phyloP scores from a whole-genome alignment of 1,140 invertebrate species.

The Hypsibius dujardini region DNA sequence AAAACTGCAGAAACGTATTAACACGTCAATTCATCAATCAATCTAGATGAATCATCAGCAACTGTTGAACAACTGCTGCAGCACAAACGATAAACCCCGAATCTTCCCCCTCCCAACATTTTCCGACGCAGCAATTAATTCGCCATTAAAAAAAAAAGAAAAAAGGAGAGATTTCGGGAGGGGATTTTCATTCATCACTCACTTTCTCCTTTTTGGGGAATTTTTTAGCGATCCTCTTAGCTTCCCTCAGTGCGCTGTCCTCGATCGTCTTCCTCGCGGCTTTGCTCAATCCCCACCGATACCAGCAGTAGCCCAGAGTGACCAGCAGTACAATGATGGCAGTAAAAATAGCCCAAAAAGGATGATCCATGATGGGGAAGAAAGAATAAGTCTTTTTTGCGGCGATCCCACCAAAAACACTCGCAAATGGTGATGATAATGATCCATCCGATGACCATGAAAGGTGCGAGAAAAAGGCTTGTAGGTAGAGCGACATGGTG shows the following conservation, averaged over 20 bases:
- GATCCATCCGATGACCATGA: neutral
- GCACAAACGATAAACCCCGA: neutral
- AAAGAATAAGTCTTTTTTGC: neutral
- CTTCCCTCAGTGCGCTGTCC: neutral
- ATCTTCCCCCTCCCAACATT: no score
- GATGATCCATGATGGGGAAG: neutral
- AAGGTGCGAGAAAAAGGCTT: neutral
- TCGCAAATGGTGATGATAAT: neutral
- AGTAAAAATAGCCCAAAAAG: neutral
- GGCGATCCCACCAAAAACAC: neutral
- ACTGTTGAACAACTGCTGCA: neutral
- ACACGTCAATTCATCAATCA: neutral
- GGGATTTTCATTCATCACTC: neutral
- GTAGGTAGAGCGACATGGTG: neutral
- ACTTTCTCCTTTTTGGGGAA: conserved; percentile 9
- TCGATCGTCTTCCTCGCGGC: neutral
- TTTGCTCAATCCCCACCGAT: neutral
- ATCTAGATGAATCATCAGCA: neutral
- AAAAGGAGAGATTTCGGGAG: no score
- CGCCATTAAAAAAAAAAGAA: no score
- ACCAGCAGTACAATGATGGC: neutral
- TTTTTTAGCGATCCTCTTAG: neutral
- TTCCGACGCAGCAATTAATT: no score
- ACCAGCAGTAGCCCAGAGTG: neutral
- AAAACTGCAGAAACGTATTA: no score